Conservation (phyloP, 2,888 invertebrate species). For the Heliconius erato region DNA sequence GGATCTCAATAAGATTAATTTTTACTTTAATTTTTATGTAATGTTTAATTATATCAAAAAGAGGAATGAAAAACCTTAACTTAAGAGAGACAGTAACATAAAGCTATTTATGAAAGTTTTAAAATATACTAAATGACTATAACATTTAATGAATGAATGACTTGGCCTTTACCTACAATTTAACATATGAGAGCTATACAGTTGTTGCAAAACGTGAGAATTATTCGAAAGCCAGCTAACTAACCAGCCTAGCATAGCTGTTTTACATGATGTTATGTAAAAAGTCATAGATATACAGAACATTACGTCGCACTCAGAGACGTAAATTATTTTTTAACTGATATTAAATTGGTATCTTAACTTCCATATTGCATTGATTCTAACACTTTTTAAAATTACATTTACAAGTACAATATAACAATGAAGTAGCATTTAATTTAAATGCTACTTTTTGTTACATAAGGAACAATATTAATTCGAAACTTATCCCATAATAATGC, state of each 20-base stretch:
- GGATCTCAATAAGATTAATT: too few relatives aligned
- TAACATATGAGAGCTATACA: slow-evolving; percentile 12
- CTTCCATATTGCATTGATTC: neutral
- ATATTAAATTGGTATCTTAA: neutral
- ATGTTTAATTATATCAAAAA: too few relatives aligned
- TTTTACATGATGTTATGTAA: slow-evolving; percentile 18
- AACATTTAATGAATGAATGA: neutral
- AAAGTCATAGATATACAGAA: neutral
- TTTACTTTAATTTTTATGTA: too few relatives aligned
- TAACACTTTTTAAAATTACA: neutral
- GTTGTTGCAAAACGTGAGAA: slow-evolving; percentile 27
- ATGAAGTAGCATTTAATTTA: neutral
- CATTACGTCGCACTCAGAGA: neutral
- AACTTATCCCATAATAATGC: neutral
- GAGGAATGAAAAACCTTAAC: neutral
- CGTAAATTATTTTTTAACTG: neutral
- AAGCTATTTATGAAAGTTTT: neutral
- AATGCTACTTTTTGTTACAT: neutral
- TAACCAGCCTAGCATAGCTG: neutral
- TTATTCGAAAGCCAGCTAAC: slow-evolving; percentile 23
- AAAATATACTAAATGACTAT: neutral
- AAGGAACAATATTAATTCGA: neutral
- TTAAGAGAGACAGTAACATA: neutral
- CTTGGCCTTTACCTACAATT: slow-evolving; percentile 24
- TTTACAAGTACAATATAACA: neutral